phyloP scores from a whole-genome alignment of 2,113 vertebrate species.

The Rhipidura dahli region DNA sequence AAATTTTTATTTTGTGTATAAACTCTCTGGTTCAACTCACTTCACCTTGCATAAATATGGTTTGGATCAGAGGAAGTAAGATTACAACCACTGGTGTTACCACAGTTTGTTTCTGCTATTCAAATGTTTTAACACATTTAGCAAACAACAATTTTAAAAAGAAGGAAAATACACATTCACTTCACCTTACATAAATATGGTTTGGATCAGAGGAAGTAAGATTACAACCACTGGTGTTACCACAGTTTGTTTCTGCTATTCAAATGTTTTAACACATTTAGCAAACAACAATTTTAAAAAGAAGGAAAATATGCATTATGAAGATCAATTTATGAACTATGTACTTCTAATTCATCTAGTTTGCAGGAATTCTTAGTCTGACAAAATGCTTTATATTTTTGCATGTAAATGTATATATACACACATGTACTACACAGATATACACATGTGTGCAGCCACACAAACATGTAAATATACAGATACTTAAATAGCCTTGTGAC shows the following conservation, averaged over 20 bases:
- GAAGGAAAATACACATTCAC: background rate
- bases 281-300: background rate
- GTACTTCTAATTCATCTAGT: background rate
- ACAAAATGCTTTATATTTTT: background rate
- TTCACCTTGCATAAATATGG: background rate
- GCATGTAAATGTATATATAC: no score
- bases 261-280: background rate
- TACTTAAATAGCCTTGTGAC: background rate
- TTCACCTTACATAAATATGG: no score
- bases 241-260: background rate
- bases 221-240: background rate
- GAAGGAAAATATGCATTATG: background rate
- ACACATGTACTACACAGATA: background rate
- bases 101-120: background rate
- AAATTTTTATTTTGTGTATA: background rate
- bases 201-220: background rate
- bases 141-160: background rate
- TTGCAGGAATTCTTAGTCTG: background rate
- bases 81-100: background rate
- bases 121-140: background rate
- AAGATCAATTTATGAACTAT: background rate
- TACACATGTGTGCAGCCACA: fast-evolving
- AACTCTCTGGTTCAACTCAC: background rate
- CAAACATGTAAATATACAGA: background rate
- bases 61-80: background rate